These are phyloP conservation scores for Rhynchophorus ferrugineus DNA, from an alignment of 1,140 invertebrate species.

Conservation along the genomic window DNA sequence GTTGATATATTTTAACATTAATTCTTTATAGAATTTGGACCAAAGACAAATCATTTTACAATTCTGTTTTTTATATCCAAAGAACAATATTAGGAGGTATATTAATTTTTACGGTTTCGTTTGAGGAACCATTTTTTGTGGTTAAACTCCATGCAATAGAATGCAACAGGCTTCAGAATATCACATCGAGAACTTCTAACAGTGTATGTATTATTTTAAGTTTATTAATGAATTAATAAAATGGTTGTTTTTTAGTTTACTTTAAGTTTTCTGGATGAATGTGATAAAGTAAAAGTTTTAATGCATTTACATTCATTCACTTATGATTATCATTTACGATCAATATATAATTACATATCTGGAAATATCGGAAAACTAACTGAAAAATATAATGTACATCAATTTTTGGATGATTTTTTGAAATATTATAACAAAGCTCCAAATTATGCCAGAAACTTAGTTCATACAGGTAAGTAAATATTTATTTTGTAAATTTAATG, in stretches of 20 bases:
- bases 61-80: constrained; percentile 53
- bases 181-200: constrained; percentile 47
- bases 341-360: constrained; percentile 63
- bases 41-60: constrained; percentile 38
- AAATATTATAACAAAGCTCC: constrained; percentile 80
- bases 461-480: constrained; percentile 56
- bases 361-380: constrained; percentile 50
- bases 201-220: constrained; percentile 40
- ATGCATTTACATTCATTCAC: constrained; percentile 84
- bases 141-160: constrained; percentile 66
- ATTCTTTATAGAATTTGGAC: constrained; percentile 27
- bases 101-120: constrained; percentile 60
- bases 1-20: no score
- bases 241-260: constrained; percentile 52
- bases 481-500: constrained; percentile 2
- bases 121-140: constrained; percentile 69
- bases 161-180: constrained; percentile 52
- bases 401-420: constrained; percentile 75
- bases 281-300: constrained; percentile 64
- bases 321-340: constrained; percentile 78
- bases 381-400: constrained; percentile 65
- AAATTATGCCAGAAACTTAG: constrained; percentile 71
- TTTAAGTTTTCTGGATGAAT: constrained; percentile 66
- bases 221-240: constrained; percentile 7
- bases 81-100: constrained; percentile 63